Evolutionary conservation across 1,140 invertebrate species (phyloP).

Genomic region (Halyomorpha halys): DNA sequence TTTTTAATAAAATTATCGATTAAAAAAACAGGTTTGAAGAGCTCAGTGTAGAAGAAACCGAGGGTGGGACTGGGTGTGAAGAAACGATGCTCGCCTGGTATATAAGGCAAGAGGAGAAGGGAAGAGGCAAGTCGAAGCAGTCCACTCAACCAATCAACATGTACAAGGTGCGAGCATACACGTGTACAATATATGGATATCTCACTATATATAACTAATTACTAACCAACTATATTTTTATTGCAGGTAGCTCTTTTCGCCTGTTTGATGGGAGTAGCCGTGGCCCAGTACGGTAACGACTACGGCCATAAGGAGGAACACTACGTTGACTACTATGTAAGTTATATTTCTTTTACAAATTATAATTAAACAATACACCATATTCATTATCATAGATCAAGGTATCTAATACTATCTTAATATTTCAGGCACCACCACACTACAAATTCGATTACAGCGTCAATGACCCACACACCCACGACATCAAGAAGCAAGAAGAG

Average conservation of each 20-base stretch:
- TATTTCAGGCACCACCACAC: constrained; percentile 32
- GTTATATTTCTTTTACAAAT: background rate
- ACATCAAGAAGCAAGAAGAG: constrained; percentile 41
- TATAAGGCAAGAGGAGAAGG: background rate
- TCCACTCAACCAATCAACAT: background rate
- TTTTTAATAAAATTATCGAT: no score
- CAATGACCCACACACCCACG: constrained; percentile 41
- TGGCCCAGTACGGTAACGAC: background rate
- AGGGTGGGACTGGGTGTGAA: no score
- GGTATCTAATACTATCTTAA: no score
- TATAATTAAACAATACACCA: background rate
- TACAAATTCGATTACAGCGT: constrained; percentile 46
- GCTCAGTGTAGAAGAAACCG: no score
- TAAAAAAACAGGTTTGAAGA: no score
- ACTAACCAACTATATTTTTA: background rate
- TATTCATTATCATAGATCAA: background rate
- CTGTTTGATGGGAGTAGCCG: background rate
- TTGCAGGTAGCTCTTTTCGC: background rate
- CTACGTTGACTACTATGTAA: constrained; percentile 21
- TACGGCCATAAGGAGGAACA: constrained; percentile 14
- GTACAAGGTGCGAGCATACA: background rate
- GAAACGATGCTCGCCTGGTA: background rate
- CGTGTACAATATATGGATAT: background rate
- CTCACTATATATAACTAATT: no score
- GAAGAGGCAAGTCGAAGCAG: background rate